Base-by-base conservation (phyloP, 2,888 invertebrate species). In the Oligia fasciuncula region DNA sequence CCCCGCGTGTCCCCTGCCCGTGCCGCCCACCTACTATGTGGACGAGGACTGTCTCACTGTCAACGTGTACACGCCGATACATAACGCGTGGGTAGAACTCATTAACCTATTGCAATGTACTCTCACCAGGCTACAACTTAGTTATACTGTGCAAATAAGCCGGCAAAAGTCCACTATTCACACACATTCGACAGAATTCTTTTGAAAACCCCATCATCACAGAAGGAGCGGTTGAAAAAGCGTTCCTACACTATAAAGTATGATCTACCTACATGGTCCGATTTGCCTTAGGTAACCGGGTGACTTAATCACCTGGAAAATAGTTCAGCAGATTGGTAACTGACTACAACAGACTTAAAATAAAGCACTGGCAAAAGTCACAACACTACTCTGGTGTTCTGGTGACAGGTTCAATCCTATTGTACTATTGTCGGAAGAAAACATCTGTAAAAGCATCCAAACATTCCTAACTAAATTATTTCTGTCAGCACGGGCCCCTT, bases 31-130 rank as follows among this genome's bases (percentile, higher is more conserved):
- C 19, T 92, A 92, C 88, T 91, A 85, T 84, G 86, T 97, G 70
- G 97, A 97, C 57, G 98, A 98, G 88, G 97, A 98, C 90, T 98
- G 98, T 87, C 95, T 98, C 0, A 95, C 97, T 40, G 89, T 98
- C 65, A 98, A 98, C 87, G 97, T 98, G 0, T 98, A 97, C 87
- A 97, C 93, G 4, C 94, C 93, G 0, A 54, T 73, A 0, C 89
- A 79, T 6, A 83, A 88, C 46, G 19, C 40, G 76, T 71, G 19
- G 2, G 62, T 40, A 19, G 62, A 71, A 40, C 17, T 40, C 1
- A 23, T 70, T 51, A 19, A 29, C 13, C 29, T 29, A 29, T 49
- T 29, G 11, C 5, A 49, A 19, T 29, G 11, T 6, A 29, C 29
- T 29, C 17, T 11, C 46, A 49, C 29, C 46, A 67, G 17, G n/a